Evolutionary conservation across 92 coral and sea anemone species (phyloP), one percentile per base, ranked within the genome.

Genomic region (Diadumene lineata): DNA sequence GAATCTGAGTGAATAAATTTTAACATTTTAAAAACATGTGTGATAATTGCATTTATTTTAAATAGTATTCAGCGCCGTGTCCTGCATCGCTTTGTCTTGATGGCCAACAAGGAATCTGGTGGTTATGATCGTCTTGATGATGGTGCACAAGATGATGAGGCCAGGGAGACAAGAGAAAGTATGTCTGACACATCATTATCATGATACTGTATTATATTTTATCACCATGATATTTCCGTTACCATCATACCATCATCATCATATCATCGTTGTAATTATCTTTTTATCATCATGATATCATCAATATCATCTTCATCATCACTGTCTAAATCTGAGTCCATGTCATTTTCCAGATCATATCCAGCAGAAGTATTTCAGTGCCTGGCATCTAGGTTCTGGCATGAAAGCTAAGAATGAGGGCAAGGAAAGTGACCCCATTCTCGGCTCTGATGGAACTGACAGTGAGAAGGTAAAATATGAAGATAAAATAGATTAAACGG

Each of bases 361-460:
- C 50, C 97, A 92, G 84, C 86, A 86, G 84, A 94, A 94, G 67
- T 94, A 91, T 55, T 94, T 94, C 81, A 92, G 83, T 71, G 97
- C 98, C 0, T 94, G 98, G 98, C 94, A 89, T 50, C 82, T 94
- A 80, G 97, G 94, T 25, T 84, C 94, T 58, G 97, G 93, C 23
- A 86, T 91, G 77, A 89, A 85, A 57, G 48, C 73, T 32, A 85
- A 86, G 73, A 81, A 77, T 64, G 97, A 94, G 68, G 92, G 92
- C 22, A 33, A 87, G 0, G 98, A 94, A 70, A 82, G 83, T 22
- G 98, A 94, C 62, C 98, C 98, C 13, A 94, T 94, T 62, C 78
- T 94, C 25, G 73, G 88, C 11, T 85, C 92, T 61, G 98, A 92
- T 7, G 82, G 82, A 18, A 9, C 58, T 10, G 55, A 67, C 24